Evolutionary conservation across 92 coral and sea anemone genomes (phyloP).

Genomic region (Montipora capitata): DNA sequence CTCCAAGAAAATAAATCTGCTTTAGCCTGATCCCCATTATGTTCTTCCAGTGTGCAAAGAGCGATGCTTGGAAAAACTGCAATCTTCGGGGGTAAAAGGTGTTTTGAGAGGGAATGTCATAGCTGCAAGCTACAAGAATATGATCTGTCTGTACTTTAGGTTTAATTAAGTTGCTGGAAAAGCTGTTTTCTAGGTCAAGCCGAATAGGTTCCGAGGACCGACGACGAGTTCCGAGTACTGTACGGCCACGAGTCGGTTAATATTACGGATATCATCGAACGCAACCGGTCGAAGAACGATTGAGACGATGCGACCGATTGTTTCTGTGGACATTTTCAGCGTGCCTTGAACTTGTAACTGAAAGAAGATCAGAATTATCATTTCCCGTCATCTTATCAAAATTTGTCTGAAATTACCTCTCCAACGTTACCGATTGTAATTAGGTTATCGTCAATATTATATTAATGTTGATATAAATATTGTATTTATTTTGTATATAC

Average conservation of each 20-base stretch:
- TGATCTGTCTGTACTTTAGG: not conserved
- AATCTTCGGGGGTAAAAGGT: not conserved
- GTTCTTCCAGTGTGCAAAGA: not conserved
- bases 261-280: not conserved
- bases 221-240: not conserved
- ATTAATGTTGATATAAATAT: not conserved
- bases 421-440: not conserved
- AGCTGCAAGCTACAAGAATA: not conserved
- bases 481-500: conserved; percentile 20
- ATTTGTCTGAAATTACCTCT: not conserved
- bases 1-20: too few relatives aligned
- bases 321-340: not conserved
- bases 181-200: not conserved
- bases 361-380: not conserved
- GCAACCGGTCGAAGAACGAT: too few relatives aligned
- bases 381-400: not conserved
- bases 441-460: conserved; percentile 7
- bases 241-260: not conserved
- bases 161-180: not conserved
- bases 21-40: too few relatives aligned
- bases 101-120: not conserved
- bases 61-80: too few relatives aligned
- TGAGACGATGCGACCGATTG: not conserved
- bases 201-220: not conserved
- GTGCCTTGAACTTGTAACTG: not conserved